Base-by-base conservation (phyloP, 2,888 invertebrate species). In the Xestobium rufovillosum region DNA sequence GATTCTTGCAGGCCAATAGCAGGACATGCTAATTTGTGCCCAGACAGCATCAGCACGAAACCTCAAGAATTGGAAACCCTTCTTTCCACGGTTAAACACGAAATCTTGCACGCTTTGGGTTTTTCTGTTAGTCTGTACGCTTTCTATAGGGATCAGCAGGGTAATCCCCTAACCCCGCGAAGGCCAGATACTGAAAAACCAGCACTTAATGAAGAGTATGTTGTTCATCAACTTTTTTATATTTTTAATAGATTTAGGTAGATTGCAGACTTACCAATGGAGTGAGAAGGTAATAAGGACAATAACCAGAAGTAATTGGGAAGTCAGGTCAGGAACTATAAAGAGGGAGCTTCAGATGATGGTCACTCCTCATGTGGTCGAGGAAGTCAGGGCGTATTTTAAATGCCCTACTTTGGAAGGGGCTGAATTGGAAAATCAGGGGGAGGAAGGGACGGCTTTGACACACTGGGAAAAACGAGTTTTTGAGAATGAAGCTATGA, bases 401-500 rank as follows among this genome's bases (percentile, higher is more conserved):
- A 80, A 84, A 61, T 96, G 96, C 57, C 70, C 79, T 0, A 67
- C 72, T 25, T 65, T 98, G 17, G 96, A 96, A 67, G 97, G 97
- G 1, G 97, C 96, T 0, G 97, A 98, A 61, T 63, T 98, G 27
- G 97, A 98, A 67, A 94, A 98, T 67, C 97, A 98, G 67, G 97
- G 97, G 0, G 92, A 91, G 10, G 92, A 96, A 49, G 98, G 98
- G 0, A 98, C 98, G 0, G 63, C 89, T 0, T 69, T 96, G 28
- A 97, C 97, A 0, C 98, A 99, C 60, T 98, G 97, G 97, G 98
- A 99, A 67, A 99, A 99, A 60, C 69, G 98, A 36, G 81, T 97
- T 2, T 92, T 97, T 62, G 98, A 98, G 89, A 96, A 96, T 65
- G 97, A 98, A 68, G 96, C 96, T 0, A 98, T 98, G 97, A 97